Base-by-base conservation (phyloP, 2,113 vertebrate genomes). In the Mola mola region DNA sequence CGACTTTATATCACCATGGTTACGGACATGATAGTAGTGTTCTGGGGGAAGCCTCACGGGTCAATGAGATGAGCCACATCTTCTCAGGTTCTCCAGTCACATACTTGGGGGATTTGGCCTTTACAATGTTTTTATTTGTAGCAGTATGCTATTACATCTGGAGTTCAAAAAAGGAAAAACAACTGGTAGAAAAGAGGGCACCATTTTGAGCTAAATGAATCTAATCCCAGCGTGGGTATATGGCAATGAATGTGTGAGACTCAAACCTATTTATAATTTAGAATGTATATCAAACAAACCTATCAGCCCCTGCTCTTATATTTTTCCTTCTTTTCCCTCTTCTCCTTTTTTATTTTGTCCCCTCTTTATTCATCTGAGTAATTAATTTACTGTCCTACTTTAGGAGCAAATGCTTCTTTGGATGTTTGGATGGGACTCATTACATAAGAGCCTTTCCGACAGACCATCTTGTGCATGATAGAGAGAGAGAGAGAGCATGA, bases 331-430 rank as follows among this genome's bases (percentile, higher is more conserved):
- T 38, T 40, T 61, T 51, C 41, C 31, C 13, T 3, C 22, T 37
- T 12, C 26, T 28, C 47, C 20, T 26, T 15, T 50, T 43, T n/a
- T n/a, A n/a, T n/a, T n/a, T n/a, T n/a, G n/a, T n/a, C 38, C 22
- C 37, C 61, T 66, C 64, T 75, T 68, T 81, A 79, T 80, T 73
- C 78, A 72, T 72, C 66, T 47, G 37, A 78, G 73, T 80, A 85
- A 85, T 85, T 84, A 88, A 85, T 87, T 86, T 72, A 81, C 73
- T 81, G 80, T 57, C 83, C 85, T 82, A 86, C 67, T 82, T 85
- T 55, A 46, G 46, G 24, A 66, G 61, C 57, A 36, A 71, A 71
- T 19, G 34, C 49, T 81, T 80, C 71, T 52, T 75, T 66, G 72
- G 75, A 79, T 83, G 78, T 86, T 86, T 89, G 74, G 70, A 76